Conservation (phyloP, 2,113 vertebrate species). For the Rhizomys pruinosus region DNA sequence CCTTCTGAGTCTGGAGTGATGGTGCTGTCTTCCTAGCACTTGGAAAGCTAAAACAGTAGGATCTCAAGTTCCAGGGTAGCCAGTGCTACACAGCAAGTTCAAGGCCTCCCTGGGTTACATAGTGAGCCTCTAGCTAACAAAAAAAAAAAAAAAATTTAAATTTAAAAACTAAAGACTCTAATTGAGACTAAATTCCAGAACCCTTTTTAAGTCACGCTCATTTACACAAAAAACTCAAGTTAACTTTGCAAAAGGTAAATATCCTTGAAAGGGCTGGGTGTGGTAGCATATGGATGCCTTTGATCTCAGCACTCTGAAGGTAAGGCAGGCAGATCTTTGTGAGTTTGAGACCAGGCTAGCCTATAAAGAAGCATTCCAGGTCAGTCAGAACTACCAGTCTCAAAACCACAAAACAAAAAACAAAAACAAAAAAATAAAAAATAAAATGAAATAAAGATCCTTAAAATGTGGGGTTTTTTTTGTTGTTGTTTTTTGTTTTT, state of each 20-base stretch:
- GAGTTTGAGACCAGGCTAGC: too few relatives aligned
- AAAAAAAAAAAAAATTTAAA: not conserved
- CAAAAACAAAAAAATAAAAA: too few relatives aligned
- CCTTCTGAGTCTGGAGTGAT: not conserved
- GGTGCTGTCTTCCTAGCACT: not conserved
- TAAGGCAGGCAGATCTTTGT: too few relatives aligned
- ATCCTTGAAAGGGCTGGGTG: too few relatives aligned
- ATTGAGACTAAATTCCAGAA: slow-evolving; percentile 41
- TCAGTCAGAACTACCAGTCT: too few relatives aligned
- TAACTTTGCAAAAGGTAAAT: not conserved
- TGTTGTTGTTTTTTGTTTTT: not conserved
- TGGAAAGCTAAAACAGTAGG: not conserved
- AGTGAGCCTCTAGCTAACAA: not conserved
- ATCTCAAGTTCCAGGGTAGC: not conserved
- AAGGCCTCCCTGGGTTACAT: not conserved
- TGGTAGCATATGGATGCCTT: too few relatives aligned
- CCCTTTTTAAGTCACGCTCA: not conserved
- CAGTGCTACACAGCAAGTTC: not conserved
- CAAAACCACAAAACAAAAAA: too few relatives aligned
- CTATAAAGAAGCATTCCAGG: too few relatives aligned
- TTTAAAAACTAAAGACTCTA: not conserved
- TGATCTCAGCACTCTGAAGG: too few relatives aligned
- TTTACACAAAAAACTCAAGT: slow-evolving; percentile 24
- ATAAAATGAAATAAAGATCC: not conserved
- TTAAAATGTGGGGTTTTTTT: not conserved